phyloP scores from a whole-genome alignment of 2,888 invertebrate species.

The Lepetodrilus schrolli region DNA sequence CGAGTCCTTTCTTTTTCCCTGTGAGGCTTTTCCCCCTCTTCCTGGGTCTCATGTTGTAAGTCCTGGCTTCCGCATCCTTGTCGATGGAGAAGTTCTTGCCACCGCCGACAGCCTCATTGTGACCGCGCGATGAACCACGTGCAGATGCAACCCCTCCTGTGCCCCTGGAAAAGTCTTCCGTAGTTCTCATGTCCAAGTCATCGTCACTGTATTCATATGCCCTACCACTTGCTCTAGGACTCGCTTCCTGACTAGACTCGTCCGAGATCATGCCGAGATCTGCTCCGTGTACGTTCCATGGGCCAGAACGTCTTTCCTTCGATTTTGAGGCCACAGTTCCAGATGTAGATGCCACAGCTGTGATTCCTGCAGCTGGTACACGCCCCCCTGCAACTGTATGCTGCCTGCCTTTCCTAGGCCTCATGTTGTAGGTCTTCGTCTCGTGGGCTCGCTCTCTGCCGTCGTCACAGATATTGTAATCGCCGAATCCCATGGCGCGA shows the following conservation, averaged over 20 bases:
- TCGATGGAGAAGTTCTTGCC: neutral
- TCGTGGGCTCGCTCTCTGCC: neutral
- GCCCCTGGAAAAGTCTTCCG: too few relatives aligned
- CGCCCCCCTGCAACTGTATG: too few relatives aligned
- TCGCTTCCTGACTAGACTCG: neutral
- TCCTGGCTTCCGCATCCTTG: neutral
- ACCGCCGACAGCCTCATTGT: too few relatives aligned
- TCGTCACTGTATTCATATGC: neutral
- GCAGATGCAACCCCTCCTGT: neutral
- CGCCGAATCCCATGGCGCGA: neutral
- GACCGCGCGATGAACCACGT: neutral
- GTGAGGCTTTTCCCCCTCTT: conserved; percentile 41
- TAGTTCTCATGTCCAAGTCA: neutral
- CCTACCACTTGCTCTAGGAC: neutral
- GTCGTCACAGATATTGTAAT: neutral
- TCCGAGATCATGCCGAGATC: too few relatives aligned
- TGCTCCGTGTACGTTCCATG: too few relatives aligned
- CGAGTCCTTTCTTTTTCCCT: conserved; percentile 45
- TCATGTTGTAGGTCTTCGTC: neutral
- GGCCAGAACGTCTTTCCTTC: too few relatives aligned
- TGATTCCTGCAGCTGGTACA: too few relatives aligned
- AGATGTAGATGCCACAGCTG: too few relatives aligned
- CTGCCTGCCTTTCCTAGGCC: neutral
- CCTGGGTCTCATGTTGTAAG: neutral
- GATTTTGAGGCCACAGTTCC: too few relatives aligned